Evolutionary conservation across 2,888 invertebrate genomes (phyloP), one percentile per base, ranked within the genome.

Genomic region (Drosophila ezoana): DNA sequence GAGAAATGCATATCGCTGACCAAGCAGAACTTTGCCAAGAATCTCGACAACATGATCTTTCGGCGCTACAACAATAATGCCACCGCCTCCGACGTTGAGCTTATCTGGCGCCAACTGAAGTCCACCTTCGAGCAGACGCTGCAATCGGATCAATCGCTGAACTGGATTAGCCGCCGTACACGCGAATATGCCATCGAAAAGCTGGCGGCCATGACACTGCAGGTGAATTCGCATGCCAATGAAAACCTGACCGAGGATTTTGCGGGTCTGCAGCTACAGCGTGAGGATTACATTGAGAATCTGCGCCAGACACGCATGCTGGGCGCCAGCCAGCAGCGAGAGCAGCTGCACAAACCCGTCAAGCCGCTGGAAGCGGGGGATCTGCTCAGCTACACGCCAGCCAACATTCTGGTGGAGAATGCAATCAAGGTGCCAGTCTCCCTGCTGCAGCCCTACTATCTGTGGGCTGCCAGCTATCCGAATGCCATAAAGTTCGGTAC

Each of bases 11-110:
- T 89, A 2, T 61, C 70, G 1, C 53, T 64, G 4, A 84, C 87
- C 0, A 89, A 84, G 40, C 57, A 80, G 18, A 54, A 78, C 47
- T 91, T 92, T 14, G 66, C 91, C 11, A 91, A 90, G 48, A 86
- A 84, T 13, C 62, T 92, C 11, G 91, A 92, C 38, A 91, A 91
- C 16, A 88, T 92, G 79, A 77, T 90, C 43, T 87, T 86, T 52
- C 78, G 91, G 0, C 78, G 68, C 8, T 79, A 81, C 64, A 89
- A 86, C 49, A 87, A 75, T 16, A 72, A 81, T 0, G 72, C 65
- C 38, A 88, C 86, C 0, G 82, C 84, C 14, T 18, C 58, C 3
- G 91, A 91, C 38, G 64, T 92, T 0, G 76, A 88, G 3, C 65
- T 72, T 3, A 80, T 91, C 28, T 92, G 91, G 92, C 52, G 54